These are phyloP conservation scores for Tetramorium bicarinatum DNA, from an alignment of 2,888 invertebrate genomes.

Conservation along the genomic window DNA sequence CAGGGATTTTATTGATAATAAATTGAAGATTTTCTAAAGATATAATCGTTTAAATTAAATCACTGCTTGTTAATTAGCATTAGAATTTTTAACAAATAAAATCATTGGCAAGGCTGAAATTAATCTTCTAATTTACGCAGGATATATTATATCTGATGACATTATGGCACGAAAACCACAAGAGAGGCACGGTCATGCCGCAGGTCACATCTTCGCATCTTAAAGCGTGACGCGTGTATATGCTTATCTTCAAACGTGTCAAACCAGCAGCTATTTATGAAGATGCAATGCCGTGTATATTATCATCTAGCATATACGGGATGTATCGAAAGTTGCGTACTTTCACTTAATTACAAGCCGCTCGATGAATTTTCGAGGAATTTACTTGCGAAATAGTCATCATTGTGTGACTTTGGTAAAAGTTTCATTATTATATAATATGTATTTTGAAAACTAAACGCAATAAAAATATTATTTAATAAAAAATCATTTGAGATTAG, in stretches of 20 bases:
- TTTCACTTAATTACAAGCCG: constrained; percentile 1
- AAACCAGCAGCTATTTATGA: constrained; percentile 39
- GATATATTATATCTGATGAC: neutral
- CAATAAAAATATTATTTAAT: neutral
- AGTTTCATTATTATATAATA: neutral
- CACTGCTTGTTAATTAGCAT: neutral
- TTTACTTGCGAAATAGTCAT: neutral
- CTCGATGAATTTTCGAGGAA: neutral
- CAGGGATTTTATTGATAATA: neutral
- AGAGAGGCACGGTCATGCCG: constrained; percentile 5
- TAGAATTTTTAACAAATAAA: neutral
- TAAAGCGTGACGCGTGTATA: constrained; percentile 18
- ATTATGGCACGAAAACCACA: neutral
- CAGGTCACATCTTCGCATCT: neutral
- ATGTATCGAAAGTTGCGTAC: constrained; percentile 2
- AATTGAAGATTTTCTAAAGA: neutral
- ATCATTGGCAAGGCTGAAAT: neutral
- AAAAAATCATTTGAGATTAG: neutral
- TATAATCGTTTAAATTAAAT: neutral
- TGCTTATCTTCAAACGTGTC: constrained; percentile 53
- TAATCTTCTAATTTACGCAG: neutral
- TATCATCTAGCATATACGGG: neutral
- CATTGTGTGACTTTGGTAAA: neutral
- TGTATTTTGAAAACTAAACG: neutral
- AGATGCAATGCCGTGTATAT: constrained; percentile 26